These are phyloP conservation scores for Sceloporus tristichus DNA, from an alignment of 2,113 vertebrate species.

Conservation along the genomic window DNA sequence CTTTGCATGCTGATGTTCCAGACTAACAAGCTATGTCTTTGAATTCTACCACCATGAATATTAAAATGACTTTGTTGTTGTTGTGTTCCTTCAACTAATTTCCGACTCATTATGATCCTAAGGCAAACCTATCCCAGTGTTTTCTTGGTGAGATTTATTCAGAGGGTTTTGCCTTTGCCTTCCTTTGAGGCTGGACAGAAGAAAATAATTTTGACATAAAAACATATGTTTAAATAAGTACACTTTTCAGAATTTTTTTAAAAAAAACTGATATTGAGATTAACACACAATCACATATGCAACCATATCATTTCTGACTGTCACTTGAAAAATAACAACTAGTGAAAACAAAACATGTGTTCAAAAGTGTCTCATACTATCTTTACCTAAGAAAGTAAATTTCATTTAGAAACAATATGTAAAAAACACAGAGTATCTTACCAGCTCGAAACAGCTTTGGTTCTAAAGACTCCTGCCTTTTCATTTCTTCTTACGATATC, in stretches of 20 bases:
- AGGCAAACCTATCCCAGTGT: too few relatives aligned
- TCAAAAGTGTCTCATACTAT: not conserved
- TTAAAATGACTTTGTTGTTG: too few relatives aligned
- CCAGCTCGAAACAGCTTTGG: slow-evolving; percentile 87
- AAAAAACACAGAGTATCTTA: slow-evolving; percentile 75
- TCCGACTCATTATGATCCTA: too few relatives aligned
- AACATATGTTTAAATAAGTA: not conserved
- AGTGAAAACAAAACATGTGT: not conserved
- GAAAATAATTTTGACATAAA: not conserved
- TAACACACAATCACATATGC: not conserved
- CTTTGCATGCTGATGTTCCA: too few relatives aligned
- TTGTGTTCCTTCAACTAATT: too few relatives aligned
- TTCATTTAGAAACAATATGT: slow-evolving; percentile 20
- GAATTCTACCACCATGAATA: too few relatives aligned
- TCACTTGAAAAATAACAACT: too few relatives aligned
- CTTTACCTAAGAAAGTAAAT: not conserved
- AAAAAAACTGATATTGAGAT: not conserved
- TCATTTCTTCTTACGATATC: slow-evolving; percentile 85
- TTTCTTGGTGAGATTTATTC: too few relatives aligned
- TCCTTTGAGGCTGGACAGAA: not conserved
- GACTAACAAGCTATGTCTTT: too few relatives aligned
- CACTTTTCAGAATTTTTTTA: not conserved
- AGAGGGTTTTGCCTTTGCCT: too few relatives aligned
- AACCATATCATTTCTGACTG: not conserved
- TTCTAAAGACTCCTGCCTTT: slow-evolving; percentile 82